phyloP scores from a whole-genome alignment of 53 echinoderm and acorn worm genomes.

The Patiria pectinifera region DNA sequence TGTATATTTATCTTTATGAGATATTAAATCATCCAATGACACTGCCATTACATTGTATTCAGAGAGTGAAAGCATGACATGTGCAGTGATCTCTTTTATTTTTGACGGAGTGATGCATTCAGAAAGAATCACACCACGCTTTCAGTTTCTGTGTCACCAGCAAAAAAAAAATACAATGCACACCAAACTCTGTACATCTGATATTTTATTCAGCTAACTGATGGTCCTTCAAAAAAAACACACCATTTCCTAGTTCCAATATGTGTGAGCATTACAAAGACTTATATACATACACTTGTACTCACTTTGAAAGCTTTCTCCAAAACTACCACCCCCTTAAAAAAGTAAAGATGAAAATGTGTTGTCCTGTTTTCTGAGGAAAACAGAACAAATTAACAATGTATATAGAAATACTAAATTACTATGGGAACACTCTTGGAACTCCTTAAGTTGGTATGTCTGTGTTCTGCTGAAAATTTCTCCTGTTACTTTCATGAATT shows the following conservation, averaged over 20 bases:
- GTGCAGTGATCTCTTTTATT: not conserved
- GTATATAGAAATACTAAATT: no score
- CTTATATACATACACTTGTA: not conserved
- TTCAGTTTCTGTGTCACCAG: not conserved
- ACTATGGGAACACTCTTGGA: no score
- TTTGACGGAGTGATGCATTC: not conserved
- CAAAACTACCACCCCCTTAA: not conserved
- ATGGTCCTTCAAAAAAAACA: not conserved
- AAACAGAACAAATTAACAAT: no score
- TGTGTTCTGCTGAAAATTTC: no score
- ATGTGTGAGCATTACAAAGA: not conserved
- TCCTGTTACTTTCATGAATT: no score
- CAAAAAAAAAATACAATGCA: not conserved
- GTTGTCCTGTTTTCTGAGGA: no score
- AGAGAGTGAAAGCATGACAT: not conserved
- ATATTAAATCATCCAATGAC: not conserved
- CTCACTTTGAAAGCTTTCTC: not conserved
- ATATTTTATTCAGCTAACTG: not conserved
- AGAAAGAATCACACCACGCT: not conserved
- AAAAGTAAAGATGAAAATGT: not conserved
- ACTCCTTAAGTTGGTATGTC: no score
- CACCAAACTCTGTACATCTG: not conserved
- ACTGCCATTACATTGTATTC: not conserved
- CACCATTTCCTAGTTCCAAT: not conserved
- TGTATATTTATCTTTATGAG: not conserved